A percentile compares a stretch with the other conserved stretches of the same genome.
Conservation (phyloP, 2,888 invertebrate species). For the Neocrepidodera transversa region DNA sequence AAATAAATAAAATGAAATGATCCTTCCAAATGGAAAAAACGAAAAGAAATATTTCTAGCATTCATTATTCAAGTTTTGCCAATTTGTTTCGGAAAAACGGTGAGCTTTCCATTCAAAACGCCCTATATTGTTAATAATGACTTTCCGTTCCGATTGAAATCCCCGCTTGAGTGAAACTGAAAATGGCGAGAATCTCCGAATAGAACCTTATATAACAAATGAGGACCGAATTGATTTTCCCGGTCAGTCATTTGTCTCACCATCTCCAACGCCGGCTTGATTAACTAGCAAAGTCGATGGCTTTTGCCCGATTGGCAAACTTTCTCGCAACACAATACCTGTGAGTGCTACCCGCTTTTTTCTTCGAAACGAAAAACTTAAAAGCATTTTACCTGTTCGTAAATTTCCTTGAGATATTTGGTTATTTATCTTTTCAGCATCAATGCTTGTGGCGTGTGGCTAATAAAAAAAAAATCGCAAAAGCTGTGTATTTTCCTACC, state of each 20-base stretch:
- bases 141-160: conserved; percentile 35
- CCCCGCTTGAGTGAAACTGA: conserved; percentile 33
- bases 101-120: conserved; percentile 19
- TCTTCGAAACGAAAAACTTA: neutral
- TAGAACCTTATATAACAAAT: conserved; percentile 48
- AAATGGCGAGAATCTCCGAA: conserved; percentile 38
- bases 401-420: conserved; percentile 12
- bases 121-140: conserved; percentile 37
- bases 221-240: conserved; percentile 54
- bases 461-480: conserved; percentile 4
- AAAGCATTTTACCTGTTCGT: conserved; percentile 1
- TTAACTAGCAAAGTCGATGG: conserved; percentile 51
- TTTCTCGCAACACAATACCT: conserved; percentile 45
- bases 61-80: conserved; percentile 9
- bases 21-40: neutral
- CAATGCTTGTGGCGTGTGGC: neutral
- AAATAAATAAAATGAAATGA: conserved; percentile 3
- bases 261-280: conserved; percentile 48
- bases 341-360: conserved; percentile 32
- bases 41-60: neutral
- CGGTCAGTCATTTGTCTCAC: conserved; percentile 55
- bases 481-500: conserved; percentile 5
- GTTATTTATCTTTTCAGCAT: conserved; percentile 11
- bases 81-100: conserved; percentile 15
- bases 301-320: conserved; percentile 49